Conservation (phyloP, 2,888 invertebrate genomes). For the Urechis unicinctus region DNA sequence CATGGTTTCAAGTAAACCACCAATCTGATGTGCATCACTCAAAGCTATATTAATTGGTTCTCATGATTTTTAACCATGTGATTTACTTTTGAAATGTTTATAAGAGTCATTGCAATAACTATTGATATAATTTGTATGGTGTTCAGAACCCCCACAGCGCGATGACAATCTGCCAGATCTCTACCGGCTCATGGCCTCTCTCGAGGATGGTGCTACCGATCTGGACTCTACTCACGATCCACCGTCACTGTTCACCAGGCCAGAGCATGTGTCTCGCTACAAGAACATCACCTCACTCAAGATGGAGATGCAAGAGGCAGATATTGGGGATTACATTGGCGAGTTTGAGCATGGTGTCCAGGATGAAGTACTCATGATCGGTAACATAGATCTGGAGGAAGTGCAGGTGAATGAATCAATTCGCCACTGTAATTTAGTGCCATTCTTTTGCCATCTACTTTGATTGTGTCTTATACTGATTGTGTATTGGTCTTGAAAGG, state of each 20-base stretch:
- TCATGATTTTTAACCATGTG: not conserved
- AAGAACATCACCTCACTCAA: constrained; percentile 29
- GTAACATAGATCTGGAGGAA: constrained; percentile 40
- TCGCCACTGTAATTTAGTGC: no score
- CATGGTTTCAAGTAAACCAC: no score
- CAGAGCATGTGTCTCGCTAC: constrained; percentile 36
- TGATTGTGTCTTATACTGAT: not conserved
- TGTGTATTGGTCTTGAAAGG: constrained; percentile 21
- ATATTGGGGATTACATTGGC: constrained; percentile 34
- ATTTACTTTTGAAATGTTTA: no score
- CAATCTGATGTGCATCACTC: no score
- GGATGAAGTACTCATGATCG: constrained; percentile 44
- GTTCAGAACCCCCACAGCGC: constrained; percentile 31
- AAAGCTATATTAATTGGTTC: not conserved
- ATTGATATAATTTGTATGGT: no score
- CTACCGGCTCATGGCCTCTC: constrained; percentile 32
- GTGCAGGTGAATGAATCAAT: constrained; percentile 27
- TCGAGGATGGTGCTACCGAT: constrained; percentile 32
- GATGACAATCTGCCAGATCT: constrained; percentile 38
- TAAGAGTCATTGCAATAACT: no score
- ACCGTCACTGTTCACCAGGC: constrained; percentile 37
- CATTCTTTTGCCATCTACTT: no score
- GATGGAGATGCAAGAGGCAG: constrained; percentile 35
- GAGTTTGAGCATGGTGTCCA: constrained; percentile 36
- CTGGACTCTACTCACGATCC: constrained; percentile 22